Conservation (phyloP, 2,113 vertebrate species). For the Pomatorhinus ruficollis region DNA sequence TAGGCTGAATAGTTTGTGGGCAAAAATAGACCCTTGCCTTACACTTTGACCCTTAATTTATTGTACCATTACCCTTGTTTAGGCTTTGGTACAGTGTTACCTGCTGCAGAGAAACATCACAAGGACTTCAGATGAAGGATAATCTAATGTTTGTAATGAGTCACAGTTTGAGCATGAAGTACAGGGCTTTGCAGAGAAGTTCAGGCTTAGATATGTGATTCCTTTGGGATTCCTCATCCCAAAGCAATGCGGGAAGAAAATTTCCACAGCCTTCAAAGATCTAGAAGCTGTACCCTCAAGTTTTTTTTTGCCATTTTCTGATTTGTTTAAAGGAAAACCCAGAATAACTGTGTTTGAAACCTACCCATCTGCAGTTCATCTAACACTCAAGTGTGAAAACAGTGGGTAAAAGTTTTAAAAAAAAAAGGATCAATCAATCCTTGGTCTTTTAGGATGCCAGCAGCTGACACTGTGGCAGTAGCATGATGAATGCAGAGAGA, state of each 20-base stretch:
- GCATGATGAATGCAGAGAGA: background rate
- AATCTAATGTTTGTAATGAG: background rate
- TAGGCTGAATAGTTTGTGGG: background rate
- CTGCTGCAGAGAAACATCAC: background rate
- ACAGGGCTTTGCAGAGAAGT: background rate
- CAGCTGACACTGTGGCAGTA: background rate
- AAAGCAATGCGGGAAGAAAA: background rate
- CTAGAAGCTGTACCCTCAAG: background rate
- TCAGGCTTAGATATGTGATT: rapidly evolving
- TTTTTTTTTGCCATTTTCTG: background rate
- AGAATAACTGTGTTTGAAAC: background rate
- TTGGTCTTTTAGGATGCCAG: background rate
- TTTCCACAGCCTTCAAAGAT: background rate
- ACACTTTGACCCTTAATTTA: background rate
- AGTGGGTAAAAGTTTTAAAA: background rate
- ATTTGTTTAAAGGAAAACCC: background rate
- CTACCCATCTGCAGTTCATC: background rate
- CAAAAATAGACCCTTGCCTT: background rate
- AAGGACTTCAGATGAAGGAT: background rate
- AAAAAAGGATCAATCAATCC: background rate
- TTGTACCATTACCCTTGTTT: background rate
- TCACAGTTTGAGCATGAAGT: background rate
- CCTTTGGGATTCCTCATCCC: background rate
- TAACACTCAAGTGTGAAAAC: background rate
- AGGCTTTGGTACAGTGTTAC: background rate